Percentiles rank a stretch among this genome's conserved stretches.
These are phyloP conservation scores for Andrena haemorrhoa DNA, from an alignment of 2,888 invertebrate genomes.

Conservation along the genomic window DNA sequence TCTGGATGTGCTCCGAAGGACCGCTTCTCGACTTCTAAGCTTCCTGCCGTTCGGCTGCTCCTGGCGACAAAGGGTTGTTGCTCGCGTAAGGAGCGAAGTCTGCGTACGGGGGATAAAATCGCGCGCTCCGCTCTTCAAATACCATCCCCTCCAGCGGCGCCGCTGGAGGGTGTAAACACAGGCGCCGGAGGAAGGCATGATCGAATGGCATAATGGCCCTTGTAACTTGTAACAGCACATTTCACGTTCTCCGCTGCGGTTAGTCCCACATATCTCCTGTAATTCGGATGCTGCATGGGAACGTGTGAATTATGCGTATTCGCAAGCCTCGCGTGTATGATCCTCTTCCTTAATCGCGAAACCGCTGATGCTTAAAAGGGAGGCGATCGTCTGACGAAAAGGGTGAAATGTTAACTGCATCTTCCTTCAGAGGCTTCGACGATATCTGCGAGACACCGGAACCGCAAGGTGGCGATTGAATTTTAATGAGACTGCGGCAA, in stretches of 20 bases:
- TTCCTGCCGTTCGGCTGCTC: background rate
- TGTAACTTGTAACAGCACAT: slow-evolving; percentile 3
- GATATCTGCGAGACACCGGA: too few relatives aligned
- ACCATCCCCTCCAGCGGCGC: slow-evolving; percentile 71
- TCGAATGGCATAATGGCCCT: slow-evolving; percentile 51
- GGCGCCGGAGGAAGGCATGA: slow-evolving; percentile 74
- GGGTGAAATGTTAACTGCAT: too few relatives aligned
- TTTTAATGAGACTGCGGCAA: too few relatives aligned
- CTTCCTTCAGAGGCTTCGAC: too few relatives aligned
- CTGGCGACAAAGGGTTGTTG: slow-evolving; percentile 21
- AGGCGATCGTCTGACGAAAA: background rate
- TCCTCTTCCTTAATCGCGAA: background rate
- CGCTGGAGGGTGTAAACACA: slow-evolving; percentile 68
- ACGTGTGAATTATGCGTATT: slow-evolving; percentile 4
- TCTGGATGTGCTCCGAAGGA: background rate
- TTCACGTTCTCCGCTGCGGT: slow-evolving; percentile 30
- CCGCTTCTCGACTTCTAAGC: background rate
- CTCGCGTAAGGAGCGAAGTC: slow-evolving; percentile 61
- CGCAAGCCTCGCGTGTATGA: background rate
- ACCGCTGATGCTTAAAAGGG: slow-evolving; percentile 18
- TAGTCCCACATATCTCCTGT: slow-evolving; percentile 7
- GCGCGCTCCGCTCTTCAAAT: slow-evolving; percentile 78
- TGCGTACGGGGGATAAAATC: slow-evolving; percentile 74
- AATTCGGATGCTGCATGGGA: background rate
- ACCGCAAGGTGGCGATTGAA: too few relatives aligned